Evolutionary conservation across 2,888 invertebrate species (phyloP), one percentile per base, ranked within the genome.

Genomic region (Ferrisia virgata): DNA sequence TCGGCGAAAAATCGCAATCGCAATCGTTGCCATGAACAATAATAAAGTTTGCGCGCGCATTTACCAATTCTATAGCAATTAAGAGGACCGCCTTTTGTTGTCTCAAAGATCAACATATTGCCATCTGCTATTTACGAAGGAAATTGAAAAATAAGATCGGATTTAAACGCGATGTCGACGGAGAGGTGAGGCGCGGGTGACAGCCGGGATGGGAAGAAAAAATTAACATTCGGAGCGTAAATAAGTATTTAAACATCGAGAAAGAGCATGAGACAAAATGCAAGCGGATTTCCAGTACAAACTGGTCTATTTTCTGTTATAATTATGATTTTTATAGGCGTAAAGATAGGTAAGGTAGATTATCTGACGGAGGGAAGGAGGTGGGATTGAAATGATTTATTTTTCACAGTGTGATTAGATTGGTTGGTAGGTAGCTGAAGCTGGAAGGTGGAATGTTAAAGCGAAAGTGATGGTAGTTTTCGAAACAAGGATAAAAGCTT

Each of bases 61-160:
- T 18, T 33, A 36, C 36, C 36, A 36, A 76, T 36, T 36, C 72
- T 9, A 18, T 18, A 11, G 36, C 72, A 36, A 76, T 76, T 76
- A 76, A 76, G 72, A 76, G 72, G 6, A 36, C 72, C 72, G 72
- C 72, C 72, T 76, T 72, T 36, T 18, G 72, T 76, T 76, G 18
- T 36, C 18, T 18, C 11, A n/a, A 76, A 76, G 36, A 76, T 76
- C 72, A 76, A 76, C 72, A 76, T 36, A 76, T 76, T 31, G 72
- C 72, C 13, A 64, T 64, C 31, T 25, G 15, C 28, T 64, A 64
- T 64, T 64, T 64, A 64, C 15, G 64, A 28, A 28, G 64, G 13
- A 64, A 64, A 64, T 64, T 64, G 64, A 28, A 28, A 64, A 64
- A 64, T 64, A 64, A 64, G 25, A 64, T 28, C 9, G 64, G 15